Evolutionary conservation across 2,888 invertebrate species (phyloP).

Genomic region (Drosophila kuntzei): DNA sequence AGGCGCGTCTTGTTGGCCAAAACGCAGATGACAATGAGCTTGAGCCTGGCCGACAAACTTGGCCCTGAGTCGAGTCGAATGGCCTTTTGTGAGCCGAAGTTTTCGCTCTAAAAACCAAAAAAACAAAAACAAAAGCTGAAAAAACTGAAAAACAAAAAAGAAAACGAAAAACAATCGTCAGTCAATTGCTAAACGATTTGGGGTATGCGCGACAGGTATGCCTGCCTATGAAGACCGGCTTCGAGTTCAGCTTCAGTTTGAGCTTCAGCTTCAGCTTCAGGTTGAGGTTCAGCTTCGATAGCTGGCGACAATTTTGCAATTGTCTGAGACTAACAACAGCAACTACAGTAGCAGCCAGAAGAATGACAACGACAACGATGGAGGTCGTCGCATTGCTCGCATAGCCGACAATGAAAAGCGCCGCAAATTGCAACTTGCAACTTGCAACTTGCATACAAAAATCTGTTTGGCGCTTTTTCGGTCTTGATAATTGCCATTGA

Average conservation of each 20-base stretch:
- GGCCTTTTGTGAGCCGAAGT: conserved; percentile 59
- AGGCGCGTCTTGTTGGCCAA: conserved; percentile 33
- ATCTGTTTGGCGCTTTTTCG: conserved; percentile 66
- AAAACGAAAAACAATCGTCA: conserved; percentile 66
- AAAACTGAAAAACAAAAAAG: conserved; percentile 16
- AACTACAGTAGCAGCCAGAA: conserved; percentile 1
- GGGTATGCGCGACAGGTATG: conserved; percentile 81
- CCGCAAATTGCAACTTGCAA: conserved; percentile 64
- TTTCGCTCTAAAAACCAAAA: conserved; percentile 2
- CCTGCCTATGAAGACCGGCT: conserved; percentile 66
- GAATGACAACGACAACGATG: conserved; percentile 62
- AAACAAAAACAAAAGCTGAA: conserved; percentile 30
- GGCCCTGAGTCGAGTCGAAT: conserved; percentile 57
- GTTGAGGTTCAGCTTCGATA: conserved; percentile 27
- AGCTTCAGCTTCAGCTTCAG: conserved; percentile 18
- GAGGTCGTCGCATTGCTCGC: conserved; percentile 75
- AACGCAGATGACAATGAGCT: conserved; percentile 57
- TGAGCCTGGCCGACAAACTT: conserved; percentile 34
- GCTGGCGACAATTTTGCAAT: conserved; percentile 84
- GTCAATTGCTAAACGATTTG: conserved; percentile 78
- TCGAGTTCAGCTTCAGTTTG: conserved; percentile 20
- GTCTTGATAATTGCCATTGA: conserved; percentile 71
- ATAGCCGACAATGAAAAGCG: conserved; percentile 79
- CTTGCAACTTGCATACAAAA: conserved; percentile 80
- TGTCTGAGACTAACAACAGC: conserved; percentile 55